Base-by-base conservation (phyloP, 2,113 vertebrate species). In the Mionectes macconnelli region DNA sequence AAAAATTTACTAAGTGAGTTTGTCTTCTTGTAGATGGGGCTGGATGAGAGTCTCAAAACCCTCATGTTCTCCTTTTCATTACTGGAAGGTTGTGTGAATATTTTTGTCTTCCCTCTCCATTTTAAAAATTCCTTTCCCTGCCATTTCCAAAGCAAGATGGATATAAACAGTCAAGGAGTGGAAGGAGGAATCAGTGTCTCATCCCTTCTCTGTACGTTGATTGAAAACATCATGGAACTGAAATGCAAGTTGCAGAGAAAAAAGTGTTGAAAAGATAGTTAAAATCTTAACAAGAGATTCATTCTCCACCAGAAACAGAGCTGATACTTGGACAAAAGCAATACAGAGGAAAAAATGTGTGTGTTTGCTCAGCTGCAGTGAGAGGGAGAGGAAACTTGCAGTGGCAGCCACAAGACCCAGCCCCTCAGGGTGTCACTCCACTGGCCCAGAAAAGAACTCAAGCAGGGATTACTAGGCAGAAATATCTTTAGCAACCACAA, bases 271-370 rank as follows among this genome's bases (percentile, higher is more conserved):
- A 53, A 66, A 77, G 18, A 4, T 3, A 83, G 53, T 52, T 80
- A 77, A 83, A 66, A 69, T 80, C 49, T 63, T 47, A 59, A 24
- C 0, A 2, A 59, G 25, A 75, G 25, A 47, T 72, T 42, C 2
- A 5, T 68, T 68, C 52, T 76, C 30, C 31, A 22, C 31, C 30
- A 33, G 49, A 52, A 72, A 19, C 6, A 10, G 50, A 83, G 60
- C 24, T 14, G 16, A 21, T 10, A 60, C 13, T 5, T 31, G 37
- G 87, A n/a, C 30, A 76, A 39, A 85, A 83, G 7, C 11, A 55
- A 14, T 12, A 18, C 0, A 4, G 0, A 0, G 45, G 47, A 87
- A 76, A n/a, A 45, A 64, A 52, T 1, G 5, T 16, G 37, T 12
- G 20, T 3, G 5, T 37, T 68, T n/a, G 8, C 60, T 39, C 30